phyloP scores from a whole-genome alignment of 1,140 invertebrate genomes.

The Drosophila equinoxialis region DNA sequence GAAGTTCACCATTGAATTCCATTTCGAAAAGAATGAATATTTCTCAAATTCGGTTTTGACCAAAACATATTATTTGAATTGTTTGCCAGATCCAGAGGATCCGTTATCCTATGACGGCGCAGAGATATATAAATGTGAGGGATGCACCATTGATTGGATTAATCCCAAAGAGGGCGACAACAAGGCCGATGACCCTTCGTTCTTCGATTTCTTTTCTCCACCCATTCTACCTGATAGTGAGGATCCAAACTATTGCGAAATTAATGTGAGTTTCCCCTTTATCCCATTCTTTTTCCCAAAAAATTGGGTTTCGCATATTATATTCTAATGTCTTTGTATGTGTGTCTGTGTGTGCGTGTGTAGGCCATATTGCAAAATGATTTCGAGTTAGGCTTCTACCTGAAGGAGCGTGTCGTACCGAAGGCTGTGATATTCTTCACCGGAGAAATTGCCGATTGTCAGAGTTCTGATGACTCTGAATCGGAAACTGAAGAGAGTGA shows the following conservation, averaged over 20 bases:
- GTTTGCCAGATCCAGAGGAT: constrained; percentile 90
- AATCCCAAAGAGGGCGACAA: constrained; percentile 92
- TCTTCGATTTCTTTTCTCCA: constrained; percentile 97
- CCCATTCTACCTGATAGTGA: constrained; percentile 83
- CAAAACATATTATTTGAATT: constrained; percentile 95
- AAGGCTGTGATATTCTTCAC: constrained; percentile 94
- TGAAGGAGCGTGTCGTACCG: constrained; percentile 93
- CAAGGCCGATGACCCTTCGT: constrained; percentile 88
- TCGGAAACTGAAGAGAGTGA: constrained; percentile 89
- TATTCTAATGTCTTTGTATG: no score
- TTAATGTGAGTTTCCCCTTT: constrained; percentile 60
- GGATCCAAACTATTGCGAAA: constrained; percentile 62
- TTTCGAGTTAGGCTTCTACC: constrained; percentile 96
- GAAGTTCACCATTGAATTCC: constrained; percentile 92
- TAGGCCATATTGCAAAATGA: constrained; percentile 86
- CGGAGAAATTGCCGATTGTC: constrained; percentile 87
- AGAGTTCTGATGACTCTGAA: constrained; percentile 65
- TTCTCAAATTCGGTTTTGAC: constrained; percentile 93
- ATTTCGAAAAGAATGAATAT: constrained; percentile 94
- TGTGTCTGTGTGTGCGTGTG: no score
- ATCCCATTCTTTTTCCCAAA: neutral
- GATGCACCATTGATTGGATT: constrained; percentile 84
- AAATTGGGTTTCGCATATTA: no score
- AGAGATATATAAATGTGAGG: constrained; percentile 93
- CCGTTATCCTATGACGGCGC: constrained; percentile 96